Conservation (phyloP, 2,797 vertebrate species). For the Phalanger gymnotis region DNA sequence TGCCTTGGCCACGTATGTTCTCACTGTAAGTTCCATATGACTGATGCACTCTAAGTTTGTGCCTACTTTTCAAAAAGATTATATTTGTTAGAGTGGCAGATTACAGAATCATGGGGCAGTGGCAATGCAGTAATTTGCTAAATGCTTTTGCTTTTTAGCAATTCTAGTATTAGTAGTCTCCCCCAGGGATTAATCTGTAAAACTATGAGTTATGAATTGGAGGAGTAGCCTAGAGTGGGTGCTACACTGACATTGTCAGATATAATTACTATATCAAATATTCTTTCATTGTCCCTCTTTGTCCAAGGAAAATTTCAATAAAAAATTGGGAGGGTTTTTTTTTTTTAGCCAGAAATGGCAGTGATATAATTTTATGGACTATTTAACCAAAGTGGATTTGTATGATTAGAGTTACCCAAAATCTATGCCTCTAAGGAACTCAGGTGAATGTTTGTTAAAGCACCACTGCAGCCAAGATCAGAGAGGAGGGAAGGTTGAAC, state of each 20-base stretch:
- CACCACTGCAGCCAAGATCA: neutral
- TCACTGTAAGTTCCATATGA: neutral
- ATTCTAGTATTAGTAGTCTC: neutral
- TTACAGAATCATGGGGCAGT: neutral
- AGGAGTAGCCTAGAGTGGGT: neutral
- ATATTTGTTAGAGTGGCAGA: neutral
- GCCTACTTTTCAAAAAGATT: neutral
- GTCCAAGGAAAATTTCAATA: neutral
- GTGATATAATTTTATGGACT: neutral
- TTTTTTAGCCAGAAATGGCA: neutral
- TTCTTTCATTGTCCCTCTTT: neutral
- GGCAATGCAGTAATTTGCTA: neutral
- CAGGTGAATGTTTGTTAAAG: neutral
- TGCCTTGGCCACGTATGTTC: neutral
- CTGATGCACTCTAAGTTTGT: neutral
- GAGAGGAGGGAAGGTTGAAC: neutral
- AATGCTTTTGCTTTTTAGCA: neutral
- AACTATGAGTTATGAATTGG: neutral
- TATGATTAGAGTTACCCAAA: neutral
- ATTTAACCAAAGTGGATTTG: neutral
- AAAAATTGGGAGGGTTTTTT: neutral
- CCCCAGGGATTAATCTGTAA: neutral
- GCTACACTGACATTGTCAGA: neutral
- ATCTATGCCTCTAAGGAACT: neutral
- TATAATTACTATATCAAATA: neutral